A percentile compares a stretch with the other conserved stretches of the same genome.
Evolutionary conservation across 2,888 invertebrate species (phyloP).

Genomic region (Agrilus biguttatus): DNA sequence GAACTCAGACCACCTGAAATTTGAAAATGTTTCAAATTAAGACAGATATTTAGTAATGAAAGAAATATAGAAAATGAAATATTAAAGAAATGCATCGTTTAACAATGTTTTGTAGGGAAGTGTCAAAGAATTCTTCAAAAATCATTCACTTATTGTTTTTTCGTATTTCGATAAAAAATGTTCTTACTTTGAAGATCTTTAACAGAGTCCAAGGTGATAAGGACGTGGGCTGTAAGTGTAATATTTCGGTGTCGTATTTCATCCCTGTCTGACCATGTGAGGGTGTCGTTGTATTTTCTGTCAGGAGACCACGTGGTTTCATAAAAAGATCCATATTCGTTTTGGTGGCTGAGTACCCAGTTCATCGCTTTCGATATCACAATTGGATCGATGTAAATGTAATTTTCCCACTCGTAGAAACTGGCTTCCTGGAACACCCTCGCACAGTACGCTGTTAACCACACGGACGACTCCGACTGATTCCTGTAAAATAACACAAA

Average conservation of each 20-base stretch:
- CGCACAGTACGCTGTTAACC: conserved; percentile 86
- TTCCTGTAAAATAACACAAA: conserved; percentile 40
- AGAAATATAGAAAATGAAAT: neutral
- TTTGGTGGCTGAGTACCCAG: conserved; percentile 79
- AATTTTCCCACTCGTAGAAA: conserved; percentile 96
- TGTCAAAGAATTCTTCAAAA: no score
- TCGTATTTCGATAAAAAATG: neutral
- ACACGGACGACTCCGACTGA: conserved; percentile 73
- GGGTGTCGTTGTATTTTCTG: conserved; percentile 69
- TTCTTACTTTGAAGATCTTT: conserved; percentile 50
- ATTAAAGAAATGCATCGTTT: no score
- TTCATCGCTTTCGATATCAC: conserved; percentile 73
- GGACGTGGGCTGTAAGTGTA: conserved; percentile 83
- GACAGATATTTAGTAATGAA: neutral
- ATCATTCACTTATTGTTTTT: neutral
- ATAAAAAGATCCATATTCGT: conserved; percentile 74
- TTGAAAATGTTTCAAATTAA: neutral
- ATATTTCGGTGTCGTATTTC: conserved; percentile 59
- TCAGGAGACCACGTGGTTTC: conserved; percentile 79
- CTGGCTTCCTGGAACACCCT: conserved; percentile 82
- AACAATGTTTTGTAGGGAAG: no score
- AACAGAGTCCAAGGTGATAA: conserved; percentile 73
- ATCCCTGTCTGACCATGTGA: conserved; percentile 37
- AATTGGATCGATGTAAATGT: conserved; percentile 80
- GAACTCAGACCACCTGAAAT: conserved; percentile 48